phyloP scores from a whole-genome alignment of 2,797 vertebrate species.

The Chloroceryle inda region DNA sequence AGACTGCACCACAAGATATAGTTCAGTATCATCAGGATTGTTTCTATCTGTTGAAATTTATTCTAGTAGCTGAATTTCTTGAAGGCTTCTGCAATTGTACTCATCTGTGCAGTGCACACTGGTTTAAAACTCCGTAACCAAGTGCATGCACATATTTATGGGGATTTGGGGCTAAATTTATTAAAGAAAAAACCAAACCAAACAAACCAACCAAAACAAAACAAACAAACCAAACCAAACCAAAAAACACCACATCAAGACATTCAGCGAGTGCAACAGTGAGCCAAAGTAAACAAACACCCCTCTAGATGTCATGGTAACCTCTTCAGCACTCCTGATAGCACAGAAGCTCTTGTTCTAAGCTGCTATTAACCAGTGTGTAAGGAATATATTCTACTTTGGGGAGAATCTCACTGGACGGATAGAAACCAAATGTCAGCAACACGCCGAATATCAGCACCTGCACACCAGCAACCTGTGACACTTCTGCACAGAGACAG shows the following conservation, averaged over 20 bases:
- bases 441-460: neutral
- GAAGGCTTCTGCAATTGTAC: neutral
- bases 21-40: neutral
- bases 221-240: too few relatives aligned
- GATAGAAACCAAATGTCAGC: neutral
- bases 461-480: neutral
- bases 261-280: neutral
- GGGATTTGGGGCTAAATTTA: neutral
- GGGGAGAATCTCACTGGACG: neutral
- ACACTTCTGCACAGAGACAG: neutral
- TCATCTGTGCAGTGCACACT: neutral
- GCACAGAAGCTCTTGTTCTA: neutral
- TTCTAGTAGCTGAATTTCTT: neutral
- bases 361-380: neutral
- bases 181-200: rapidly evolving
- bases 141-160: neutral
- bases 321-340: neutral
- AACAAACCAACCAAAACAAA: too few relatives aligned
- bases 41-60: neutral
- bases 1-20: neutral
- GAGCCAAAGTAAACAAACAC: neutral
- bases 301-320: neutral
- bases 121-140: neutral
- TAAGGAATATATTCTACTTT: neutral
- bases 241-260: neutral